Percentiles rank a stretch among this genome's conserved stretches.
These are phyloP conservation scores for Muscidifurax raptorellus DNA, from an alignment of 1,140 invertebrate species.

Conservation along the genomic window DNA sequence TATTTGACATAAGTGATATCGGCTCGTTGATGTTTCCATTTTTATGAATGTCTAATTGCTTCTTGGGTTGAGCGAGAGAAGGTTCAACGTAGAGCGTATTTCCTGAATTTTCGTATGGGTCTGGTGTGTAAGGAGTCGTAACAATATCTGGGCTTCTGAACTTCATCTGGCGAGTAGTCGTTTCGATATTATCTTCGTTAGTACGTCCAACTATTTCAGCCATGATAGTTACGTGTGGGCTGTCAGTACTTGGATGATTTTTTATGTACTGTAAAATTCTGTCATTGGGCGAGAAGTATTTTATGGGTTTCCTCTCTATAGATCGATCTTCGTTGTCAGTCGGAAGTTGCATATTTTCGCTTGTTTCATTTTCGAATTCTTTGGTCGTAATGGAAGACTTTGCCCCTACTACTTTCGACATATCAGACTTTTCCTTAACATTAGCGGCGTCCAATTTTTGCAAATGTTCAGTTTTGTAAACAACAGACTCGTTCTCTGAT, in stretches of 20 bases:
- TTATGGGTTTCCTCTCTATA: constrained; percentile 56
- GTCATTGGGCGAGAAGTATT: constrained; percentile 61
- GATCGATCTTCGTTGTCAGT: constrained; percentile 5
- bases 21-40: background rate
- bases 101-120: background rate
- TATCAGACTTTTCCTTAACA: background rate
- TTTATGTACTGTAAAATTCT: constrained; percentile 57
- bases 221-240: background rate
- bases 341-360: background rate
- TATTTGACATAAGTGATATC: background rate
- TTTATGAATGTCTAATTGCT: too few relatives aligned
- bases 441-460: background rate
- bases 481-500: background rate
- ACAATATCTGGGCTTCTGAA: background rate
- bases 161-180: background rate
- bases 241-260: constrained; percentile 53
- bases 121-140: background rate
- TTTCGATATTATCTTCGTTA: background rate
- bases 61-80: background rate
- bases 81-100: background rate
- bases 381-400: background rate
- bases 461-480: background rate
- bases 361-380: constrained; percentile 7
- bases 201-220: background rate
- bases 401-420: background rate